A percentile compares a stretch with the other conserved stretches of the same genome.
phyloP scores from a whole-genome alignment of 2,113 vertebrate species.

The Aphyosemion australe region DNA sequence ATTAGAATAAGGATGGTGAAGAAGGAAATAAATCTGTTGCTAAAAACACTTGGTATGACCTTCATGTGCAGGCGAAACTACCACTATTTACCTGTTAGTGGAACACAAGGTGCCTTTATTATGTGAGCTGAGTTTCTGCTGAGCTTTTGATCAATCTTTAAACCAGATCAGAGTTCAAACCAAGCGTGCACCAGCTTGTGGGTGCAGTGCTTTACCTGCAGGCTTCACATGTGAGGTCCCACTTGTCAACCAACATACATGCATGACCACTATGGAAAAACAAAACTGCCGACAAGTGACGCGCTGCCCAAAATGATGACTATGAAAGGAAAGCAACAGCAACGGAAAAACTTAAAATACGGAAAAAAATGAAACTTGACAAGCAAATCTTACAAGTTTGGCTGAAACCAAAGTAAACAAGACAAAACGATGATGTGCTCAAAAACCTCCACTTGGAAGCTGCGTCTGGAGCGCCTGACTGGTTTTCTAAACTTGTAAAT shows the following conservation, averaged over 20 bases:
- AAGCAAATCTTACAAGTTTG: slow-evolving; percentile 21
- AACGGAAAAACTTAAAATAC: slow-evolving; percentile 40
- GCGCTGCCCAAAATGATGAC: slow-evolving; percentile 46
- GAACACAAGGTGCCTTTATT: slow-evolving; percentile 28
- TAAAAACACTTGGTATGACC: slow-evolving; percentile 36
- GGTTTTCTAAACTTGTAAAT: slow-evolving; percentile 48
- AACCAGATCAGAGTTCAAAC: slow-evolving; percentile 36
- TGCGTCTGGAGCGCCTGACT: slow-evolving; percentile 22
- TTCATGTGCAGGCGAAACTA: slow-evolving; percentile 43
- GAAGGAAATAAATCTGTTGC: slow-evolving; percentile 3
- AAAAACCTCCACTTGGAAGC: slow-evolving; percentile 12
- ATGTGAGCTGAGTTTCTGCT: slow-evolving; percentile 31
- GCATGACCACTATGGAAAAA: slow-evolving; percentile 41
- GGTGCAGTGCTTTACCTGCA: slow-evolving; percentile 41
- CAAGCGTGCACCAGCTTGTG: slow-evolving; percentile 51
- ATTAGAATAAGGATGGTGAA: slow-evolving; percentile 14
- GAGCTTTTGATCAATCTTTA: slow-evolving; percentile 48
- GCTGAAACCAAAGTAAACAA: slow-evolving; percentile 28
- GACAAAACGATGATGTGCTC: neutral
- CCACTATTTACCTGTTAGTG: slow-evolving; percentile 49
- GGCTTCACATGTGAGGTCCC: slow-evolving; percentile 52
- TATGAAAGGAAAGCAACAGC: slow-evolving; percentile 12
- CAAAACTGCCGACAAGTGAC: slow-evolving; percentile 45
- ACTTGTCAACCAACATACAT: slow-evolving; percentile 38
- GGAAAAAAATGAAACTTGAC: slow-evolving; percentile 32